phyloP scores from a whole-genome alignment of 2,888 invertebrate species.

The Scaptodrosophila latifasciaeformis region DNA sequence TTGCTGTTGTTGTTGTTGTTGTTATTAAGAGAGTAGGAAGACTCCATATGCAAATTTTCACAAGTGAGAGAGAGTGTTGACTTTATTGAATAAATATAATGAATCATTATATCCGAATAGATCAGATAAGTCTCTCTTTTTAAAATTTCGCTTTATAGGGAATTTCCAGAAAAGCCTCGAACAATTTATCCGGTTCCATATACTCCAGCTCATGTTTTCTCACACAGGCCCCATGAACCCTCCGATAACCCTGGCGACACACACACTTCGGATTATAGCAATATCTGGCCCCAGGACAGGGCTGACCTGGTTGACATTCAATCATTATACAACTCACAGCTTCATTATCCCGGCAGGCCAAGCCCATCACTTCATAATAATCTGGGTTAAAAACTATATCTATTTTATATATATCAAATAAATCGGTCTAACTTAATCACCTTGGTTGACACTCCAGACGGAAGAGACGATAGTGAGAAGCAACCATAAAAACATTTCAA shows the following conservation, averaged over 20 bases:
- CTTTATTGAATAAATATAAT: no score
- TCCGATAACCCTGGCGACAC: constrained; percentile 39
- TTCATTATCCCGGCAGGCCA: constrained; percentile 31
- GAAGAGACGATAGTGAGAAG: no score
- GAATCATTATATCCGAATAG: no score
- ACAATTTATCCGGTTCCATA: not conserved
- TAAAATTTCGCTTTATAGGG: not conserved
- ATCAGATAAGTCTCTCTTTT: no score
- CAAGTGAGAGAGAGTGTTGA: not conserved
- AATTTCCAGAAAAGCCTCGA: constrained; percentile 3
- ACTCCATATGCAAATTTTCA: constrained; percentile 15
- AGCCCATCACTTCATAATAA: constrained; percentile 31
- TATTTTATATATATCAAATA: no score
- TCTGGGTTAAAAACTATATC: no score
- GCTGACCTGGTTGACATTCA: constrained; percentile 10
- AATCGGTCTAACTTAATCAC: no score
- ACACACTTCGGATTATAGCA: constrained; percentile 48
- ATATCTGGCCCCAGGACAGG: constrained; percentile 29
- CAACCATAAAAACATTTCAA: no score
- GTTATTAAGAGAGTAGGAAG: not conserved
- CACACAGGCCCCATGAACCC: constrained; percentile 18
- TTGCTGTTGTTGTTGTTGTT: constrained; percentile 31
- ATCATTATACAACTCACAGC: constrained; percentile 39
- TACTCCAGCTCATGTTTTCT: constrained; percentile 15
- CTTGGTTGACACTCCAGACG: no score